phyloP scores from a whole-genome alignment of 2,888 invertebrate genomes.

The Hedychridium roseum region DNA sequence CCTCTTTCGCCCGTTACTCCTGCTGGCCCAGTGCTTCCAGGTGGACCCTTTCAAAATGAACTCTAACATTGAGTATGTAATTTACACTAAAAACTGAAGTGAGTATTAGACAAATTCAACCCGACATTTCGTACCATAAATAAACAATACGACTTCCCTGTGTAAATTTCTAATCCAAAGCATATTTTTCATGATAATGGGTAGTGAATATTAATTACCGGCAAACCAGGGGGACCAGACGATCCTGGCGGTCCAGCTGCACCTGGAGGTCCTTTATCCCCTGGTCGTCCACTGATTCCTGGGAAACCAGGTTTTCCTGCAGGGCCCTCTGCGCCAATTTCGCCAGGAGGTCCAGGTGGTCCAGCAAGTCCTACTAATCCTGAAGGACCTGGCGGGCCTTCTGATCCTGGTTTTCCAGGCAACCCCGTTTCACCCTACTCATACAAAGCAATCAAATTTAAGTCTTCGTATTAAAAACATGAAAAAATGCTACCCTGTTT shows the following conservation, averaged over 20 bases:
- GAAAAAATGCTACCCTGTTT: too few relatives aligned
- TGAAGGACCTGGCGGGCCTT: constrained; percentile 75
- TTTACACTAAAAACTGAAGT: background rate
- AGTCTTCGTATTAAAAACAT: too few relatives aligned
- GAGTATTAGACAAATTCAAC: background rate
- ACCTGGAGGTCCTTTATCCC: constrained; percentile 80
- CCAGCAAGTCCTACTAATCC: constrained; percentile 76
- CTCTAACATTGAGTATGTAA: too few relatives aligned
- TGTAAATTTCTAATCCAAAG: too few relatives aligned
- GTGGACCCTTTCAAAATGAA: constrained; percentile 70
- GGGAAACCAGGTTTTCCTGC: constrained; percentile 76
- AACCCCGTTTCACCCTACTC: constrained; percentile 75
- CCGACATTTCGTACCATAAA: background rate
- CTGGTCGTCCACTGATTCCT: constrained; percentile 76
- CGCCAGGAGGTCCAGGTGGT: constrained; percentile 72
- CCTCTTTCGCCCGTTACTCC: constrained; percentile 79
- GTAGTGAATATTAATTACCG: constrained; percentile 70
- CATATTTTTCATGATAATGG: too few relatives aligned
- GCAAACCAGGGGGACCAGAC: constrained; percentile 74
- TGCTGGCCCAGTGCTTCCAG: constrained; percentile 72
- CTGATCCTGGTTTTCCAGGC: constrained; percentile 76
- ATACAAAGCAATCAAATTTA: constrained; percentile 6
- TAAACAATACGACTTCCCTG: background rate
- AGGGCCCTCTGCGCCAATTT: constrained; percentile 70
- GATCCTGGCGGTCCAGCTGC: constrained; percentile 72